Conservation (phyloP, 2,888 invertebrate genomes). For the Cryptophagus acutangulus region DNA sequence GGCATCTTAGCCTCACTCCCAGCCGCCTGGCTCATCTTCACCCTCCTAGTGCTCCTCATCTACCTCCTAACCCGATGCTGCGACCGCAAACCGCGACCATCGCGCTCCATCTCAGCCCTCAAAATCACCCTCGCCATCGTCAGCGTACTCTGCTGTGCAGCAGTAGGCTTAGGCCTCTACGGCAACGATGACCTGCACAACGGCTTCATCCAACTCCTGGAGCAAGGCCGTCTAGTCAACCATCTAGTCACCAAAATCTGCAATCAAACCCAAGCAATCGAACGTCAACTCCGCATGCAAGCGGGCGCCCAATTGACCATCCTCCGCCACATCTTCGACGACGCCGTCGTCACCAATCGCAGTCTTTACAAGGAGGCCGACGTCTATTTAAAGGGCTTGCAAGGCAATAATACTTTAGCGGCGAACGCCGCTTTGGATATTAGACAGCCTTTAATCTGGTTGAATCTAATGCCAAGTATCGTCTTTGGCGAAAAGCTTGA, state of each 20-base stretch:
- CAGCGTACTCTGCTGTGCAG: slow-evolving; percentile 83
- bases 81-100: slow-evolving; percentile 86
- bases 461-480: slow-evolving; percentile 61
- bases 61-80: slow-evolving; percentile 94
- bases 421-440: slow-evolving; percentile 73
- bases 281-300: slow-evolving; percentile 58
- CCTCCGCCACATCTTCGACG: slow-evolving; percentile 71
- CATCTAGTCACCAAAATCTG: slow-evolving; percentile 72
- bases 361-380: slow-evolving; percentile 69
- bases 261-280: slow-evolving; percentile 76
- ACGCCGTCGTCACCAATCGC: slow-evolving; percentile 73
- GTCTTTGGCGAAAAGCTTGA: slow-evolving; percentile 66
- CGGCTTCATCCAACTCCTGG: slow-evolving; percentile 59
- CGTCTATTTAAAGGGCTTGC: slow-evolving; percentile 62
- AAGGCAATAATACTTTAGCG: slow-evolving; percentile 70
- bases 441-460: slow-evolving; percentile 63
- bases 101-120: slow-evolving; percentile 81
- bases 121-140: slow-evolving; percentile 75
- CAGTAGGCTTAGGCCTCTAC: slow-evolving; percentile 85
- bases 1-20: slow-evolving; percentile 90
- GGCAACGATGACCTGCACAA: slow-evolving; percentile 94
- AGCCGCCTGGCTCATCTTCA: slow-evolving; percentile 88
- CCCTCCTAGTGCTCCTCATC: slow-evolving; percentile 80
- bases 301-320: slow-evolving; percentile 62
- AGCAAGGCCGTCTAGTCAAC: slow-evolving; percentile 75